Conservation (phyloP, 1,140 invertebrate genomes). For the Drosophila oshimai region DNA sequence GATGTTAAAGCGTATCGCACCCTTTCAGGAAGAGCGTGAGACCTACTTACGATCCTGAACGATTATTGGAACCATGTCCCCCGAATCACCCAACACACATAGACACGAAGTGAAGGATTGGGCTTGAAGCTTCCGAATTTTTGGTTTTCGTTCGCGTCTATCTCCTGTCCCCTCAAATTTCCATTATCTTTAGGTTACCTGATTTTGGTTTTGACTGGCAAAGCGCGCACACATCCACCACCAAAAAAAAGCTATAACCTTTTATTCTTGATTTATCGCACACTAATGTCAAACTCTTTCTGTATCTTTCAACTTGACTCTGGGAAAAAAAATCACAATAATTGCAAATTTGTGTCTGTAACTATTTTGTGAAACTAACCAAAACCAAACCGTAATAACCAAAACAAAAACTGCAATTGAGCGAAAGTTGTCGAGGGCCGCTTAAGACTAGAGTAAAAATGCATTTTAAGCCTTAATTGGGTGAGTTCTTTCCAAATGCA, state of each 20-base stretch:
- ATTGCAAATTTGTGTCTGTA: constrained; percentile 49
- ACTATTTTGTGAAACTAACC: constrained; percentile 48
- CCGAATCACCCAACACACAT: constrained; percentile 18
- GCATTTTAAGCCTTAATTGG: constrained; percentile 74
- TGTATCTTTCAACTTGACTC: constrained; percentile 77
- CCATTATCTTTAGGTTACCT: neutral
- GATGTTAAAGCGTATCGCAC: constrained; percentile 2
- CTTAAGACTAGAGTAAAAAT: constrained; percentile 73
- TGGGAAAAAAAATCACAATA: constrained; percentile 54
- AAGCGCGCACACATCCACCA: constrained; percentile 13
- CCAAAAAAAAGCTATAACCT: constrained; percentile 14
- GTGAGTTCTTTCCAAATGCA: constrained; percentile 61
- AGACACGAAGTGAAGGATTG: neutral
- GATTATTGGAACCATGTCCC: constrained; percentile 1
- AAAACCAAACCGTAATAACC: constrained; percentile 29
- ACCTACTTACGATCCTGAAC: constrained; percentile 20
- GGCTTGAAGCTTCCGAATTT: constrained; percentile 37
- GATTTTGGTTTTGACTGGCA: constrained; percentile 20
- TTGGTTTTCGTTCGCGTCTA: constrained; percentile 24
- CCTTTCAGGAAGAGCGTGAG: constrained; percentile 1
- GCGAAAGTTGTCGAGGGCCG: constrained; percentile 75
- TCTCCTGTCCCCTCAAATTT: neutral
- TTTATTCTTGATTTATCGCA: constrained; percentile 46
- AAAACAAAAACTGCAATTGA: constrained; percentile 62
- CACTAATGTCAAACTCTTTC: constrained; percentile 80